These are phyloP conservation scores for Morpho helenor DNA, from an alignment of 2,888 invertebrate species.

Conservation along the genomic window DNA sequence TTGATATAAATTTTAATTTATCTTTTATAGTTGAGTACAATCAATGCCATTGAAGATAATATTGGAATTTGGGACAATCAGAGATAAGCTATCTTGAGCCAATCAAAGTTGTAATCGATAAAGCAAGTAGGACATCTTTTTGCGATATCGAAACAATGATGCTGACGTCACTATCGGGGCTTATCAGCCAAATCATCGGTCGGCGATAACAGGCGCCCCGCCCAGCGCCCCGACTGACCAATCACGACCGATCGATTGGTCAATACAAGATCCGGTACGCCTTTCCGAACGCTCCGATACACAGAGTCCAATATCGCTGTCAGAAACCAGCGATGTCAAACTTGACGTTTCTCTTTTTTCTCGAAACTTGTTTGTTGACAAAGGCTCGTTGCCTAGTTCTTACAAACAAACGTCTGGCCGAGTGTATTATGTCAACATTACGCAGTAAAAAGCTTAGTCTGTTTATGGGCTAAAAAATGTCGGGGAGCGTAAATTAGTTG, in stretches of 20 bases:
- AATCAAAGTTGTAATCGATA: slow-evolving; percentile 21
- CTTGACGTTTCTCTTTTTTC: slow-evolving; percentile 27
- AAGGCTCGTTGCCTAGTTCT: slow-evolving; percentile 38
- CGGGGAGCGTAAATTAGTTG: slow-evolving; percentile 71
- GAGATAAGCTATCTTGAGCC: slow-evolving; percentile 18
- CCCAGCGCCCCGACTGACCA: slow-evolving; percentile 59
- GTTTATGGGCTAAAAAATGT: slow-evolving; percentile 59
- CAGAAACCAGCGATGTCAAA: slow-evolving; percentile 21
- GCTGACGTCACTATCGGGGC: slow-evolving; percentile 46
- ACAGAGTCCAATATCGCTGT: slow-evolving; percentile 26
- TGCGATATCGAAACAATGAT: slow-evolving; percentile 41
- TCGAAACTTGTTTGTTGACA: slow-evolving; percentile 35
- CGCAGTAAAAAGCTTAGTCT: slow-evolving; percentile 59
- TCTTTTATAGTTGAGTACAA: too few species aligned
- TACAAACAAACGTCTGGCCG: slow-evolving; percentile 33
- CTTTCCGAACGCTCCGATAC: slow-evolving; percentile 35
- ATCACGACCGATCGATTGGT: slow-evolving; percentile 68
- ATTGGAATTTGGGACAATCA: slow-evolving; percentile 9
- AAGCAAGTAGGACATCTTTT: slow-evolving; percentile 10
- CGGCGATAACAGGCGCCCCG: slow-evolving; percentile 57
- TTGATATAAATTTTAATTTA: too few species aligned
- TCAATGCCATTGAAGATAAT: background rate
- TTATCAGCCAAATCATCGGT: slow-evolving; percentile 48
- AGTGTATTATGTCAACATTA: slow-evolving; percentile 39
- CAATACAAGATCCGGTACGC: slow-evolving; percentile 48